Percentiles rank a stretch among this genome's conserved stretches.
Conservation (phyloP, 1,140 invertebrate genomes). For the Antheraea mylitta region DNA sequence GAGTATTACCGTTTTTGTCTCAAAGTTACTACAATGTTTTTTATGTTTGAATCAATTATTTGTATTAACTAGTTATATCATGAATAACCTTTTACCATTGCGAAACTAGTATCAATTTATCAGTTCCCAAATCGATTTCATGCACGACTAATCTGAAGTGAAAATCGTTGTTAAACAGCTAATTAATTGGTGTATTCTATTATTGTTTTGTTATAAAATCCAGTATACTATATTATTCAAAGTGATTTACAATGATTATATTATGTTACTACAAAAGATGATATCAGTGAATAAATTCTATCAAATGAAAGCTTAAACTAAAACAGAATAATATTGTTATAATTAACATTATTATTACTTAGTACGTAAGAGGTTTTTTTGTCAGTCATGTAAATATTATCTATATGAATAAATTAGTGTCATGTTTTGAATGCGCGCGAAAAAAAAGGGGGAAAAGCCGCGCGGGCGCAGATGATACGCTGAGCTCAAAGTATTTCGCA, state of each 20-base stretch:
- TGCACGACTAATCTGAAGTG: slow-evolving; percentile 35
- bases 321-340: not conserved
- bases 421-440: slow-evolving; percentile 57
- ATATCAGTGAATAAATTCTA: not conserved
- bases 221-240: not conserved
- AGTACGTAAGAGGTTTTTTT: not conserved
- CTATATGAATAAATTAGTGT: not conserved
- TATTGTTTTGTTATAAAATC: slow-evolving; percentile 4
- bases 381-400: too few relatives aligned
- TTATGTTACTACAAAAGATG: too few relatives aligned
- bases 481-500: slow-evolving; percentile 69
- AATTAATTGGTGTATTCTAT: slow-evolving; percentile 25
- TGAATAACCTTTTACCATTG: slow-evolving; percentile 32
- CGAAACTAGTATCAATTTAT: slow-evolving; percentile 26
- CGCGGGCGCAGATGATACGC: slow-evolving; percentile 57
- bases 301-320: not conserved
- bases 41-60: too few relatives aligned
- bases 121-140: slow-evolving; percentile 36
- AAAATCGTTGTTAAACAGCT: slow-evolving; percentile 29
- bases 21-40: too few relatives aligned
- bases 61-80: slow-evolving; percentile 10
- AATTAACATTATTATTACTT: not conserved
- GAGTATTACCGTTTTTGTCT: too few relatives aligned
- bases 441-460: slow-evolving; percentile 63
- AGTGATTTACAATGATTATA: too few relatives aligned